Percentiles rank a stretch among this genome's conserved stretches.
These are phyloP conservation scores for Xyliphius kryptos DNA, from an alignment of 2,113 vertebrate genomes.

Conservation along the genomic window DNA sequence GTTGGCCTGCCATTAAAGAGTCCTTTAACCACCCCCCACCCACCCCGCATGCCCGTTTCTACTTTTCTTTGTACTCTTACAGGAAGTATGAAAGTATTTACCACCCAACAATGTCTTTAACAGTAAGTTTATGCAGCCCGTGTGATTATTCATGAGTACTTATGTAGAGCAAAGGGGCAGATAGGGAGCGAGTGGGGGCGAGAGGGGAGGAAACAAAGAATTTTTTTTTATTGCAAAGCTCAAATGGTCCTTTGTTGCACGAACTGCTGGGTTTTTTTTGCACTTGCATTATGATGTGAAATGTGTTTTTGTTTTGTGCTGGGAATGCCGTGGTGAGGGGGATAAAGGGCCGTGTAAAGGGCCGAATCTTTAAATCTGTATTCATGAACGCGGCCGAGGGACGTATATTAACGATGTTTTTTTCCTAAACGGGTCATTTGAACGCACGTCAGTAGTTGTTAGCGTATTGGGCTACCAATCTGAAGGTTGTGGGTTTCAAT, in stretches of 20 bases:
- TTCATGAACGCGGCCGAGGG: constrained; percentile 20
- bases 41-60: constrained; percentile 30
- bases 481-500: no score
- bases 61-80: constrained; percentile 27
- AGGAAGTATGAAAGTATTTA: constrained; percentile 43
- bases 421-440: no score
- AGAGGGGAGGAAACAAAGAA: constrained; percentile 39
- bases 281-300: constrained; percentile 41
- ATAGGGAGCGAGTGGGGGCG: constrained; percentile 18
- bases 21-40: constrained; percentile 37
- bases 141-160: constrained; percentile 49
- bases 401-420: no score
- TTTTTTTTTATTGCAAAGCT: constrained; percentile 45
- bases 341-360: constrained; percentile 33
- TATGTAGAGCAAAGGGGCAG: constrained; percentile 34
- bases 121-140: constrained; percentile 42
- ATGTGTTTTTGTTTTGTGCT: constrained; percentile 44
- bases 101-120: constrained; percentile 37
- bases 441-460: no score
- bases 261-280: constrained; percentile 46
- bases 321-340: constrained; percentile 43
- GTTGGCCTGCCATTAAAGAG: constrained; percentile 53
- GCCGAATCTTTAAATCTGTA: constrained; percentile 33
- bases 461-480: no score
- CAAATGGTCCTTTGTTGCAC: constrained; percentile 49